These are phyloP conservation scores for Galemys pyrenaicus DNA, from an alignment of 2,113 vertebrate species.

Conservation along the genomic window DNA sequence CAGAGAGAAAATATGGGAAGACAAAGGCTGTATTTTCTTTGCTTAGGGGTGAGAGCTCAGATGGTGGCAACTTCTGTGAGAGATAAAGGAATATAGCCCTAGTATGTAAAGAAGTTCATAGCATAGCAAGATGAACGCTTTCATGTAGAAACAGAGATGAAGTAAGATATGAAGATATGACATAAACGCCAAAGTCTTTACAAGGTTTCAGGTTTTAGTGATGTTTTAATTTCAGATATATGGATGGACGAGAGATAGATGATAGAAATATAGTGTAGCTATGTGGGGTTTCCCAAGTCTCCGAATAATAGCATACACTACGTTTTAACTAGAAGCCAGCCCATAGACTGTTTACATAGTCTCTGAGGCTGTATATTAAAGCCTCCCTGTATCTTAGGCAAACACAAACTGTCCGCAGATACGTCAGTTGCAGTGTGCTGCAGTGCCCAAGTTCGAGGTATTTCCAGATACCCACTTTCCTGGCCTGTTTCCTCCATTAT, in stretches of 20 bases:
- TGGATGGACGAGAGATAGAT: too few species aligned
- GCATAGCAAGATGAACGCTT: too few species aligned
- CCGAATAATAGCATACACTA: not conserved
- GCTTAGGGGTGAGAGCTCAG: not conserved
- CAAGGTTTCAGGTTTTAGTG: not conserved
- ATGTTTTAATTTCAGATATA: not conserved
- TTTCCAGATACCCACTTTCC: rapidly evolving
- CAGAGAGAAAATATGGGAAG: not conserved
- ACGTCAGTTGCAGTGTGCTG: rapidly evolving
- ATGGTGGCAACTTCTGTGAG: not conserved
- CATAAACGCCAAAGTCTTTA: not conserved
- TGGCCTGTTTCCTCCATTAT: not conserved
- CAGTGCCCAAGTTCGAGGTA: rapidly evolving
- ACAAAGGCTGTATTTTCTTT: rapidly evolving
- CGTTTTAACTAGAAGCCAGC: not conserved
- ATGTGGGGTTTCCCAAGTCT: not conserved
- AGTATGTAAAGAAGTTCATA: not conserved
- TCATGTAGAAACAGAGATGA: not conserved
- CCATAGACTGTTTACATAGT: not conserved
- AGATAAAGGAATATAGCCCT: not conserved
- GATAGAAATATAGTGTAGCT: not conserved
- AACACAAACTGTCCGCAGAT: not conserved
- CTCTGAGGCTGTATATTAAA: not conserved
- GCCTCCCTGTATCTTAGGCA: not conserved
- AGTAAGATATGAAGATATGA: not conserved